Percentiles rank a stretch among this genome's conserved stretches.
phyloP scores from a whole-genome alignment of 2,113 vertebrate genomes.

The Abramis brama region DNA sequence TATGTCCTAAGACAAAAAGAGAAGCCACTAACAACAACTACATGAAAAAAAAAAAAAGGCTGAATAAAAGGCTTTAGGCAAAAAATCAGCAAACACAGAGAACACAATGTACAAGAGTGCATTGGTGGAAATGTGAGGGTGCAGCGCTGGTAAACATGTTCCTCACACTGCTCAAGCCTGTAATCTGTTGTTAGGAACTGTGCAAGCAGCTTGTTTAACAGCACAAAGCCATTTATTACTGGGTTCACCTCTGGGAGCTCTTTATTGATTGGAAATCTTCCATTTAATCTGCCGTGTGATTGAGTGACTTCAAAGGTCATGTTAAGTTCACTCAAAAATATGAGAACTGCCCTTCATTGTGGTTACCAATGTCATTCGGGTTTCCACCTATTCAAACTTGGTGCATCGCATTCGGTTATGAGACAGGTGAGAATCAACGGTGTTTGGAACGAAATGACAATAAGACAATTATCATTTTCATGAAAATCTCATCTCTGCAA shows the following conservation, averaged over 20 bases:
- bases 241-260: not conserved
- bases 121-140: not conserved
- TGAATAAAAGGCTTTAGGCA: not conserved
- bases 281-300: slow-evolving; percentile 23
- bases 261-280: slow-evolving; percentile 28
- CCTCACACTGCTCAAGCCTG: not conserved
- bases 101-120: not conserved
- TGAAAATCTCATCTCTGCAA: no score
- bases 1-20: not conserved
- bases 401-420: not conserved
- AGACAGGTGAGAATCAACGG: not conserved
- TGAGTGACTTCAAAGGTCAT: slow-evolving; percentile 11
- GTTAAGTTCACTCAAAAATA: not conserved
- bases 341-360: not conserved
- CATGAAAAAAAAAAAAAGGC: no score
- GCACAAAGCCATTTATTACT: slow-evolving; percentile 17
- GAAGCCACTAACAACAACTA: not conserved
- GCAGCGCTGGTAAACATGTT: not conserved
- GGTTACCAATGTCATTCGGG: slow-evolving; percentile 3
- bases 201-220: slow-evolving; percentile 10
- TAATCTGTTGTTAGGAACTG: not conserved
- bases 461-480: not conserved
- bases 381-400: not conserved
- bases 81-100: not conserved
- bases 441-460: not conserved